Conservation (phyloP, 2,888 invertebrate genomes). For the Caenorhabditis japonica region DNA sequence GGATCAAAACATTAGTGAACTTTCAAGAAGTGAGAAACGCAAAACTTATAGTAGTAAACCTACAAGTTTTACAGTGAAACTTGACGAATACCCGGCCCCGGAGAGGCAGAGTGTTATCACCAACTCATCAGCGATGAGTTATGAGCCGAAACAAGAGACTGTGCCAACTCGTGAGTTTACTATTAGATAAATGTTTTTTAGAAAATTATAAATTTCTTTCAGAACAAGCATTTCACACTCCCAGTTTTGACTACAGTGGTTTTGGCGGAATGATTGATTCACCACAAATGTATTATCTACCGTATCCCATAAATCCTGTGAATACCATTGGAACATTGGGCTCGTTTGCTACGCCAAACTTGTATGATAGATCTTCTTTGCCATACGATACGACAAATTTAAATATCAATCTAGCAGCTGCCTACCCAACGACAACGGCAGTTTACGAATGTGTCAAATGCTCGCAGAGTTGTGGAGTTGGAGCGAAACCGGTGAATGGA, state of each 20-base stretch:
- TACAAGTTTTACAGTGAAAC: conserved; percentile 28
- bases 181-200: too few species aligned
- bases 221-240: conserved; percentile 12
- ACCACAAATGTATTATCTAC: neutral
- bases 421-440: conserved; percentile 3
- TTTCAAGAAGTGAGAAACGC: conserved; percentile 22
- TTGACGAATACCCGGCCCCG: conserved; percentile 17
- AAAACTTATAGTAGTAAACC: neutral
- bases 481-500: conserved; percentile 26
- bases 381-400: conserved; percentile 8
- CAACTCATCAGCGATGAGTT: conserved; percentile 14
- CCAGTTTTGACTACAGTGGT: conserved; percentile 11
- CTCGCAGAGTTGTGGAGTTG: conserved; percentile 25
- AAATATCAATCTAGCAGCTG: conserved; percentile 12
- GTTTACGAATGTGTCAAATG: conserved; percentile 47
- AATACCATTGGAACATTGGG: conserved; percentile 3
- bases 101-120: conserved; percentile 34
- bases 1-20: conserved; percentile 25
- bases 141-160: conserved; percentile 29
- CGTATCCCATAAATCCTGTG: conserved; percentile 14
- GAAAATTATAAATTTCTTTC: neutral
- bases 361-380: neutral
- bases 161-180: conserved; percentile 13
- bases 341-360: neutral
- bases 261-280: conserved; percentile 23